Evolutionary conservation across 37 sponge, comb jelly and placozoan species (phyloP), one percentile per base, ranked within the genome.

Genomic region (Halisarca cf. caerulea): DNA sequence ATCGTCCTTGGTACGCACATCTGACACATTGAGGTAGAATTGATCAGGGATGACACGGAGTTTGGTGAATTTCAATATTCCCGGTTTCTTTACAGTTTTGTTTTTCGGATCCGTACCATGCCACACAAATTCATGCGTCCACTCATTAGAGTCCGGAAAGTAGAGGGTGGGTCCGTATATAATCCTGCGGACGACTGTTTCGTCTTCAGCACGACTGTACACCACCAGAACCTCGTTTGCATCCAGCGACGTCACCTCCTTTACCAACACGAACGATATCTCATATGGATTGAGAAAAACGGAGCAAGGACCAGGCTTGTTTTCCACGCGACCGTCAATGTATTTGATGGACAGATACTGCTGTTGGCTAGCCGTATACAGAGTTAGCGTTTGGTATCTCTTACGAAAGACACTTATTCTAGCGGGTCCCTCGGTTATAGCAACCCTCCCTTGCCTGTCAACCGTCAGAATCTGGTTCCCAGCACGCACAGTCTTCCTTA

Each of bases 31-130:
- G 74, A 80, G 86, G 91, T 96, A 96, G 87, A 96, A 93, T 74
- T 96, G 96, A 83, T 96, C 96, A 32, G 96, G 96, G 70, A 96
- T 92, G 68, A 96, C 94, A 23, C 90, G 77, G 54, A 96, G 92
- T 58, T 89, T 93, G 58, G 87, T 93, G 79, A 96, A 96, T 35
- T 53, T 85, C 51, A 89, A 70, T 0, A 33, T 79, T 51, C 94
- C 89, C 23, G 96, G 96, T 4, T 89, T 80, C 79, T 92, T 89
- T 66, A 39, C 83, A 1, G 96, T 96, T 82, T 96, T 96, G 86
- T 96, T 96, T 57, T 88, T 85, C 2, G 74, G 84, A 28, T 91
- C 91, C n/a, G 96, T 88, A 0, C 96, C 96, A 58, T 96, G 96
- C 96, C 96, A 96, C 25, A 82, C 78, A 83, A 96, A 96, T 66